Evolutionary conservation across 1,140 invertebrate species (phyloP).

Genomic region (Habropoda laboriosa): DNA sequence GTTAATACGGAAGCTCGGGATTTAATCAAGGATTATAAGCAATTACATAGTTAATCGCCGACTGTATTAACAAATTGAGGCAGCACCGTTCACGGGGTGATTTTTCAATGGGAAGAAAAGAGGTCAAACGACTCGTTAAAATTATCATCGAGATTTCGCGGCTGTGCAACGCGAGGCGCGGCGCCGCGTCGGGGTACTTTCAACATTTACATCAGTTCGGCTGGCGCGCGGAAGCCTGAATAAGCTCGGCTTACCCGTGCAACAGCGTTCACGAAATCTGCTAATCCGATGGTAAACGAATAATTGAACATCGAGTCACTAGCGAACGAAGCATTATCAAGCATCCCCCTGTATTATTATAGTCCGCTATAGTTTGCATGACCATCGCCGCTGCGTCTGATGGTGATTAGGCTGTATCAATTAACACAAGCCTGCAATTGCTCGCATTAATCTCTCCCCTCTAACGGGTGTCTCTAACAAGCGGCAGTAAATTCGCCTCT

Average conservation of each 20-base stretch:
- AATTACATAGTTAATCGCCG: background rate
- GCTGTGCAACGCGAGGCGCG: background rate
- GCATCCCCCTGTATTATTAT: constrained; percentile 63
- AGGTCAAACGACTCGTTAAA: background rate
- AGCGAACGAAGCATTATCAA: constrained; percentile 56
- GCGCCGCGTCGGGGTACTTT: constrained; percentile 35
- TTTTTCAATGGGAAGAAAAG: background rate
- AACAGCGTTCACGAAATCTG: constrained; percentile 56
- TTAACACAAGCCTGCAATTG: constrained; percentile 69
- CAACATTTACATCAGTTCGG: constrained; percentile 40
- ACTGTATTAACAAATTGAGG: background rate
- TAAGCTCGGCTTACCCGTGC: constrained; percentile 55
- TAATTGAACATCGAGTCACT: constrained; percentile 64
- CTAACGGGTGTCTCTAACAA: constrained; percentile 66
- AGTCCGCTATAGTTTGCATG: constrained; percentile 44
- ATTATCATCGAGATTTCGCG: background rate
- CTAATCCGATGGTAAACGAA: constrained; percentile 63
- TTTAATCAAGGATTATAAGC: background rate
- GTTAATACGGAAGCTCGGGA: no score
- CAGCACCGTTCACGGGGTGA: background rate
- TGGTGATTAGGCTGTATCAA: constrained; percentile 72
- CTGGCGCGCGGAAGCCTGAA: constrained; percentile 41
- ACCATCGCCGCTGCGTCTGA: constrained; percentile 59
- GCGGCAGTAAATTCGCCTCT: constrained; percentile 65
- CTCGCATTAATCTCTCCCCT: constrained; percentile 67